A percentile compares a stretch with the other conserved stretches of the same genome.
Conservation (phyloP, 2,113 vertebrate genomes). For the Mobula birostris region DNA sequence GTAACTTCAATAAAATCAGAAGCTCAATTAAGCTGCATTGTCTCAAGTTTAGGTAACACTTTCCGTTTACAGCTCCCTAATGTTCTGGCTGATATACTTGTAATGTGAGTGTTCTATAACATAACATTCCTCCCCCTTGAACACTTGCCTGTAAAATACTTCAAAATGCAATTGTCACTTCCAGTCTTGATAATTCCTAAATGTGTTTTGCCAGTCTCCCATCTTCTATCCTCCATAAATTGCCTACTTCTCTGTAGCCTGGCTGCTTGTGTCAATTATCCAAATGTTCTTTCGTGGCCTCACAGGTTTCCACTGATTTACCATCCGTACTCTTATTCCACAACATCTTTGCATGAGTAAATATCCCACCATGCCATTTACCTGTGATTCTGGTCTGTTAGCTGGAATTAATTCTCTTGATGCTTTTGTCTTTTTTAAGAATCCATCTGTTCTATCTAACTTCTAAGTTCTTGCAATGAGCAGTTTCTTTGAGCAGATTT, state of each 20-base stretch:
- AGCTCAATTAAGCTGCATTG: not conserved
- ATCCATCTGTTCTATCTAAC: no score
- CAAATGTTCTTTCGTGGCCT: not conserved
- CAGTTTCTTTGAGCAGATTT: no score
- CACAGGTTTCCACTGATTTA: not conserved
- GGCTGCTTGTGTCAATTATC: not conserved
- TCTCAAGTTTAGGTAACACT: not conserved
- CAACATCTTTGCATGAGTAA: not conserved
- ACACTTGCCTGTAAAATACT: not conserved
- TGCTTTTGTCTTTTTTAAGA: no score
- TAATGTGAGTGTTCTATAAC: not conserved
- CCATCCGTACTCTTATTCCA: not conserved
- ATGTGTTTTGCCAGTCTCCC: not conserved
- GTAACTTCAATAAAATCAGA: not conserved
- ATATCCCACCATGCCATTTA: no score
- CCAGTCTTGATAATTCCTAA: not conserved
- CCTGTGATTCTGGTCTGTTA: no score
- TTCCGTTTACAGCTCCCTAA: not conserved
- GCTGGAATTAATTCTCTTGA: no score
- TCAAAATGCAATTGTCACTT: not conserved
- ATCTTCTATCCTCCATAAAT: not conserved
- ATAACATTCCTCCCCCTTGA: not conserved
- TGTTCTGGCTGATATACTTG: not conserved
- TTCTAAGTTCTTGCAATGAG: no score
- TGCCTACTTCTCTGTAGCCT: not conserved